Conservation (phyloP, 2,113 vertebrate genomes). For the Hymenochirus boettgeri region DNA sequence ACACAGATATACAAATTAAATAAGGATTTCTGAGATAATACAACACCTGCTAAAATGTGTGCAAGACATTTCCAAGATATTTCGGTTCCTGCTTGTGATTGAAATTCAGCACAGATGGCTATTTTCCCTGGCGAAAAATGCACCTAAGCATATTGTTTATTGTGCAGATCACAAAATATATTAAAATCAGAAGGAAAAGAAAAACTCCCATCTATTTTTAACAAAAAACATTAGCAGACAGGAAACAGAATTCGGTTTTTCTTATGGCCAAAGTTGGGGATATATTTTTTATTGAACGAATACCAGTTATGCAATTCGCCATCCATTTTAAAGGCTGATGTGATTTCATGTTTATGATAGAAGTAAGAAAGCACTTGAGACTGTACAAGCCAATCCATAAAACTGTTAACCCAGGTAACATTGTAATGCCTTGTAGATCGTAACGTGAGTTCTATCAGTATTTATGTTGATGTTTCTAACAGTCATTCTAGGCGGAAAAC, state of each 20-base stretch:
- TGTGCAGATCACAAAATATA: conserved; percentile 56
- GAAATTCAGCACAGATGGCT: conserved; percentile 54
- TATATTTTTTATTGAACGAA: conserved; percentile 23
- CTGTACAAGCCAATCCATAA: conserved; percentile 64
- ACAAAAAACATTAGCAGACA: conserved; percentile 43
- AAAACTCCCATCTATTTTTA: conserved; percentile 46
- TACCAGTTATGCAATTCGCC: conserved; percentile 39
- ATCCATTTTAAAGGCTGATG: conserved; percentile 51
- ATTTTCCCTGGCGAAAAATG: conserved; percentile 52
- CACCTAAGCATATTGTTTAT: conserved; percentile 51
- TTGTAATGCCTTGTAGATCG: conserved; percentile 94
- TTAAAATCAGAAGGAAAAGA: conserved; percentile 49
- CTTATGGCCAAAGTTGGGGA: conserved; percentile 35
- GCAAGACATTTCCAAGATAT: conserved; percentile 53
- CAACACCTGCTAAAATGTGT: conserved; percentile 56
- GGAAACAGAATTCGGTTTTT: conserved; percentile 52
- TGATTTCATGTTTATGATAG: conserved; percentile 66
- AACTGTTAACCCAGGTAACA: conserved; percentile 74
- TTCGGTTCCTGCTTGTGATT: conserved; percentile 55
- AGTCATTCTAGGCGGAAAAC: conserved; percentile 80
- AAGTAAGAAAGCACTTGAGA: conserved; percentile 59
- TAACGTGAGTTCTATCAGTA: conserved; percentile 82
- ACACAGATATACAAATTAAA: conserved; percentile 60
- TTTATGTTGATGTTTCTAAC: conserved; percentile 81
- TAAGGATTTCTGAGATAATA: conserved; percentile 59